Conservation (phyloP, 2,888 invertebrate genomes). For the Parapristionchus giblindavisi region DNA sequence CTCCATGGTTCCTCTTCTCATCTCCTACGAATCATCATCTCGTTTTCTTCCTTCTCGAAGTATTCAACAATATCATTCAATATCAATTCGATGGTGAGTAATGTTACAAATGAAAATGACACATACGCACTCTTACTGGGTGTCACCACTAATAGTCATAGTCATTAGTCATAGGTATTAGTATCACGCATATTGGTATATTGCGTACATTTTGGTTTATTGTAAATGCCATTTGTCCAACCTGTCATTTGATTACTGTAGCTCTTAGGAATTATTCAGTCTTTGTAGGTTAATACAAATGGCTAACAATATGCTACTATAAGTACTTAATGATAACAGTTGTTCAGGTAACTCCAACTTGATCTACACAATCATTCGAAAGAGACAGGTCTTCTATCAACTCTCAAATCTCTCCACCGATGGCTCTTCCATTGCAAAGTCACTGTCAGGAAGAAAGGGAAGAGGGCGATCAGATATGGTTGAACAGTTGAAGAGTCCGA, state of each 20-base stretch:
- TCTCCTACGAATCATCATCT: slow-evolving; percentile 95
- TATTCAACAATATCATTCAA: slow-evolving; percentile 99
- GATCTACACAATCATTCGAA: slow-evolving; percentile 97
- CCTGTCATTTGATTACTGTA: slow-evolving; percentile 15
- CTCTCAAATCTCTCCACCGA: slow-evolving; percentile 96
- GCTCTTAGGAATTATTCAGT: not conserved
- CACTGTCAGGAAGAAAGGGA: slow-evolving; percentile 72
- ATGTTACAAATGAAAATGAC: too few relatives aligned
- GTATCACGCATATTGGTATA: not conserved
- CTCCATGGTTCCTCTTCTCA: slow-evolving; percentile 98
- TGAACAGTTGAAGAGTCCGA: slow-evolving; percentile 57
- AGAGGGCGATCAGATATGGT: slow-evolving; percentile 57
- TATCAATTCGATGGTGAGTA: slow-evolving; percentile 94
- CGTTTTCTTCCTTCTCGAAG: slow-evolving; percentile 96
- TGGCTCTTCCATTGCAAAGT: slow-evolving; percentile 85
- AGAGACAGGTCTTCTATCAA: slow-evolving; percentile 95
- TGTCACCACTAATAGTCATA: not conserved
- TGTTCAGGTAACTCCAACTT: slow-evolving; percentile 90
- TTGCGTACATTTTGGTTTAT: too few relatives aligned
- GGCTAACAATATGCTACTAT: not conserved
- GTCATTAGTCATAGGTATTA: not conserved
- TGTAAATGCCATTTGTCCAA: too few relatives aligned
- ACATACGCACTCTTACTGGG: too few relatives aligned
- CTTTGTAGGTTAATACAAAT: not conserved
- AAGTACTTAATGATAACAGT: not conserved